A percentile compares a stretch with the other conserved stretches of the same genome.
Conservation (phyloP, 2,888 invertebrate species). For the Ceraclea dissimilis region DNA sequence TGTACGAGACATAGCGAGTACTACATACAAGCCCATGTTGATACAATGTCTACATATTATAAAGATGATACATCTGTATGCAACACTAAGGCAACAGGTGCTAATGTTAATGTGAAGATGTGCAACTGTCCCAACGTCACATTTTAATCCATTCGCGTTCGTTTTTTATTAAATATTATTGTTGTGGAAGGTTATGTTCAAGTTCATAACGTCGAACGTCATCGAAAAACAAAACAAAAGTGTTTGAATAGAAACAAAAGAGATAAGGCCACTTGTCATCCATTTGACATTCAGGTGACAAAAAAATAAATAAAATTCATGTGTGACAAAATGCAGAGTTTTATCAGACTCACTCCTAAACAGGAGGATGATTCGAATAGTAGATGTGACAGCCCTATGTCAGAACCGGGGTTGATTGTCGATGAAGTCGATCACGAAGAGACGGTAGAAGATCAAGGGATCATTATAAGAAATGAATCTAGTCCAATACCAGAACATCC, state of each 20-base stretch:
- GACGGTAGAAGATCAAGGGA: slow-evolving; percentile 17
- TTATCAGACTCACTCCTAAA: slow-evolving; percentile 18
- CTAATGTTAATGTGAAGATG: slow-evolving; percentile 21
- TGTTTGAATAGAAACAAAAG: slow-evolving; percentile 6
- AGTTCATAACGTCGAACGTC: slow-evolving; percentile 14
- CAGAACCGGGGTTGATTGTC: slow-evolving; percentile 12
- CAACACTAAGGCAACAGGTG: neutral
- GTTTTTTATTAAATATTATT: slow-evolving; percentile 6
- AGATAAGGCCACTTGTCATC: slow-evolving; percentile 10
- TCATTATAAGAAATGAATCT: slow-evolving; percentile 3
- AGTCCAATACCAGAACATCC: slow-evolving; percentile 17
- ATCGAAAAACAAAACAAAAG: slow-evolving; percentile 13
- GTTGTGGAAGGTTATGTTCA: slow-evolving; percentile 25
- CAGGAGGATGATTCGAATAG: slow-evolving; percentile 16
- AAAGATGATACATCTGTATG: too few species aligned
- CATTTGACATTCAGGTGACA: slow-evolving; percentile 15
- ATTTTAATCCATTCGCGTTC: slow-evolving; percentile 25
- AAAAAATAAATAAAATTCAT: neutral
- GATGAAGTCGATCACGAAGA: slow-evolving; percentile 23
- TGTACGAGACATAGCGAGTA: neutral
- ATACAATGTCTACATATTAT: too few species aligned
- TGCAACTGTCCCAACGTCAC: slow-evolving; percentile 27
- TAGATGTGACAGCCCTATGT: slow-evolving; percentile 7
- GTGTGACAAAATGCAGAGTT: slow-evolving; percentile 17
- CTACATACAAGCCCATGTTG: too few species aligned